phyloP scores from a whole-genome alignment of 1,140 invertebrate species.

The Bombus fervidus region DNA sequence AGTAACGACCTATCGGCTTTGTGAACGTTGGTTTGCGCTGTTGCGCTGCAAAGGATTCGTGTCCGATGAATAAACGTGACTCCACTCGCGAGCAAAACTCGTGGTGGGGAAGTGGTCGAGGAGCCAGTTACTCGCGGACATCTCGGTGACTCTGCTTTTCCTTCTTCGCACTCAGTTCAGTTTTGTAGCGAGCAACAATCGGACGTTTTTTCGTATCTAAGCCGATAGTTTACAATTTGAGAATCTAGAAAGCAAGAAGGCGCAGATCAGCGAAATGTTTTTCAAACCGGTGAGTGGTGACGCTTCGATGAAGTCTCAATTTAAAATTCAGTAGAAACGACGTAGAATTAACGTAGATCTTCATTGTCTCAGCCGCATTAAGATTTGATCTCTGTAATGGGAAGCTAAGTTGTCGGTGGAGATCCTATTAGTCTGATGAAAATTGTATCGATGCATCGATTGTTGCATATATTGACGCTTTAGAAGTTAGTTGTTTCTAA shows the following conservation, averaged over 20 bases:
- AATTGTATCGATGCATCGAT: neutral
- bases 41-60: conserved; percentile 24
- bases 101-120: conserved; percentile 38
- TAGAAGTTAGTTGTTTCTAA: neutral
- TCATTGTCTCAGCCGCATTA: neutral
- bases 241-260: neutral
- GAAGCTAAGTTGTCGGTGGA: neutral
- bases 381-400: neutral
- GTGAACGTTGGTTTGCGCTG: neutral
- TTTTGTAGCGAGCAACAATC: neutral
- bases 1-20: conserved; percentile 17
- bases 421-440: neutral
- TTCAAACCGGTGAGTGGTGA: conserved; percentile 21
- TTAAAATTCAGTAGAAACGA: neutral
- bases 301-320: neutral
- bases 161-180: conserved; percentile 16
- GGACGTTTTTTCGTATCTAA: conserved; percentile 19
- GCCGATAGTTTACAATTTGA: neutral
- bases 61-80: conserved; percentile 23
- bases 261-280: conserved; percentile 2
- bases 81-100: neutral
- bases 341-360: neutral
- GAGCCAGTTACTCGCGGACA: conserved; percentile 15
- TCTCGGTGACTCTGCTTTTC: conserved; percentile 17
- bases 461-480: neutral